Percentiles rank a stretch among this genome's conserved stretches.
Evolutionary conservation across 2,113 vertebrate species (phyloP).

Genomic region (Seriola dumerili): DNA sequence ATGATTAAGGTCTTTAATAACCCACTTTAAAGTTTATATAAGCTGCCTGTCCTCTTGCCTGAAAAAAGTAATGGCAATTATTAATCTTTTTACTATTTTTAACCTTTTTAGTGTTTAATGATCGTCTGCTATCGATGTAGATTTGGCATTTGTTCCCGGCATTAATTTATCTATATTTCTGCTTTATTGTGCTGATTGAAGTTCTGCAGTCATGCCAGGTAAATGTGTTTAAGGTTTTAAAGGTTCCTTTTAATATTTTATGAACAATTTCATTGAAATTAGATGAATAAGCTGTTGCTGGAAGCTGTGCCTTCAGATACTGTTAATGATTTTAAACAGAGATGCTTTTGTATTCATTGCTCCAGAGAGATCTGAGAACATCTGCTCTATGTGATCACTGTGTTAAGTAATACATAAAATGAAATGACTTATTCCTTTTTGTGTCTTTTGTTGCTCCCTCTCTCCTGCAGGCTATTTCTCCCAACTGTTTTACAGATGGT

Average conservation of each 20-base stretch:
- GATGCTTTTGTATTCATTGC: background rate
- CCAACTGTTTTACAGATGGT: slow-evolving; percentile 79
- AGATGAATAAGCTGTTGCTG: background rate
- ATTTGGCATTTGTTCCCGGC: background rate
- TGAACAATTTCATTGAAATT: background rate
- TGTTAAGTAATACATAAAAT: slow-evolving; percentile 20
- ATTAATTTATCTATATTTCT: background rate
- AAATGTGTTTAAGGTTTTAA: background rate
- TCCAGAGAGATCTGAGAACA: slow-evolving; percentile 13
- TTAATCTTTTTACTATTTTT: background rate
- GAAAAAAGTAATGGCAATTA: background rate
- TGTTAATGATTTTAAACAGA: slow-evolving; percentile 21
- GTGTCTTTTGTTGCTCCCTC: slow-evolving; percentile 24
- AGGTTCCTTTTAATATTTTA: background rate
- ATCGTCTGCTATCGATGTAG: background rate
- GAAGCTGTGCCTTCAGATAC: slow-evolving; percentile 22
- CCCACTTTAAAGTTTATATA: background rate
- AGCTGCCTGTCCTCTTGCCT: background rate
- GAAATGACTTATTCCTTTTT: slow-evolving; percentile 6
- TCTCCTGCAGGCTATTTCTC: slow-evolving; percentile 42
- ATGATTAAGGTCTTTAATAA: background rate
- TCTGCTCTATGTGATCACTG: slow-evolving; percentile 37
- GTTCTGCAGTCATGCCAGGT: background rate
- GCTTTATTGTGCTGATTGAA: background rate
- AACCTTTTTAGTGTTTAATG: background rate